Evolutionary conservation across 2,113 vertebrate genomes (phyloP).

Genomic region (Pygoscelis adeliae): DNA sequence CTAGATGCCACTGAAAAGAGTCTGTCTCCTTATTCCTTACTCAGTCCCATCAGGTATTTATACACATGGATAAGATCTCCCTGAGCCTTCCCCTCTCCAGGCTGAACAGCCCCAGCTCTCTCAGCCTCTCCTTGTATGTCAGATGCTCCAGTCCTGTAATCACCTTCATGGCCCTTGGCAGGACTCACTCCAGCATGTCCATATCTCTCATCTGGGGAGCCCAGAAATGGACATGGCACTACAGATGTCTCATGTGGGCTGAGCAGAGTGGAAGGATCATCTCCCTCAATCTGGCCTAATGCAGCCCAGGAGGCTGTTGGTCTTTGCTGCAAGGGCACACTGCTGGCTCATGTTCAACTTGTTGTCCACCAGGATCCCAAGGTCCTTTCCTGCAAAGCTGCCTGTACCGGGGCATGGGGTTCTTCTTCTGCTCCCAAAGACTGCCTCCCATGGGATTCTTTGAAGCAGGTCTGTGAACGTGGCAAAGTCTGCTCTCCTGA

Average conservation of each 20-base stretch:
- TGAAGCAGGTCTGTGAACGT: not conserved
- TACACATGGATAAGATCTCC: not conserved
- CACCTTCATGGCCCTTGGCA: not conserved
- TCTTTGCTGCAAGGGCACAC: not conserved
- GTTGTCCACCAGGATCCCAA: not conserved
- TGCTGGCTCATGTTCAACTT: not conserved
- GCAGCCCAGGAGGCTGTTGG: not conserved
- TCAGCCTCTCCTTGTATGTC: not conserved
- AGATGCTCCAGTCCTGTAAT: not conserved
- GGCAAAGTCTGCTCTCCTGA: not conserved
- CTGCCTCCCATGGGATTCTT: not conserved
- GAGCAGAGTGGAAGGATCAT: not conserved
- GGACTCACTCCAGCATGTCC: not conserved
- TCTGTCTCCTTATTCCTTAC: not conserved
- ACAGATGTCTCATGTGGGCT: not conserved
- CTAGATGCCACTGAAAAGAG: not conserved
- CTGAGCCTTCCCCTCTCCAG: not conserved
- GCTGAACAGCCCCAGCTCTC: not conserved
- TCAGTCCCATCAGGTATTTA: not conserved
- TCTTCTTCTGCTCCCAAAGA: not conserved
- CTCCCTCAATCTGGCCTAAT: not conserved
- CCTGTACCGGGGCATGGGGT: not conserved
- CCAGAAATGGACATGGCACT: fast-evolving
- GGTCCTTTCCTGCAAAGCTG: not conserved
- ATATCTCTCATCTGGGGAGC: not conserved